Evolutionary conservation across 2,888 invertebrate species (phyloP), one percentile per base, ranked within the genome.

Genomic region (Megamerina dolium): DNA sequence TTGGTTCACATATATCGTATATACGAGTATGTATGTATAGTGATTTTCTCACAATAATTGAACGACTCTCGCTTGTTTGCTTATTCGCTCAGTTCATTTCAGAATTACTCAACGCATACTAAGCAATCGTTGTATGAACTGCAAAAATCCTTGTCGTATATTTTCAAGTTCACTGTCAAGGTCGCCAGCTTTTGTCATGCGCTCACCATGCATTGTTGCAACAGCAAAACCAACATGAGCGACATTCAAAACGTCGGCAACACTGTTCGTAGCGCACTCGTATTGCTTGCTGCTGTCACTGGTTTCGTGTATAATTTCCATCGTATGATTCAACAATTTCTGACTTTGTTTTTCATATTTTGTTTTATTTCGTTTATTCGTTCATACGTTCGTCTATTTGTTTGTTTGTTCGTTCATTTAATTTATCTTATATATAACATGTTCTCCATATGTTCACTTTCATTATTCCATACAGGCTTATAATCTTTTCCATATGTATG

Each of bases 91-190:
- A n/a, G n/a, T n/a, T n/a, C n/a, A n/a, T n/a, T n/a, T n/a, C n/a
- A n/a, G n/a, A n/a, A n/a, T n/a, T n/a, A n/a, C n/a, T n/a, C n/a
- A n/a, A n/a, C n/a, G n/a, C n/a, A n/a, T n/a, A n/a, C n/a, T n/a
- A n/a, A n/a, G n/a, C n/a, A n/a, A n/a, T n/a, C n/a, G n/a, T n/a
- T n/a, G n/a, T n/a, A n/a, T n/a, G n/a, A n/a, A n/a, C n/a, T n/a
- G n/a, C n/a, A n/a, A n/a, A n/a, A n/a, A n/a, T 63, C 64, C 63
- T 68, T 68, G 61, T 62, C 52, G 60, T 57, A 49, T 57, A 59
- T 62, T 79, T 80, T 80, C 82, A 83, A 83, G 83, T 83, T 83
- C 83, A 83, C 80, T 83, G 82, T 82, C 83, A 83, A 83, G 83
- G 83, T 80, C 81, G 80, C 77, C 75, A 74, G 77, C 76, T 76